Conservation (phyloP, 2,797 vertebrate species). For the Poecilia gillii region DNA sequence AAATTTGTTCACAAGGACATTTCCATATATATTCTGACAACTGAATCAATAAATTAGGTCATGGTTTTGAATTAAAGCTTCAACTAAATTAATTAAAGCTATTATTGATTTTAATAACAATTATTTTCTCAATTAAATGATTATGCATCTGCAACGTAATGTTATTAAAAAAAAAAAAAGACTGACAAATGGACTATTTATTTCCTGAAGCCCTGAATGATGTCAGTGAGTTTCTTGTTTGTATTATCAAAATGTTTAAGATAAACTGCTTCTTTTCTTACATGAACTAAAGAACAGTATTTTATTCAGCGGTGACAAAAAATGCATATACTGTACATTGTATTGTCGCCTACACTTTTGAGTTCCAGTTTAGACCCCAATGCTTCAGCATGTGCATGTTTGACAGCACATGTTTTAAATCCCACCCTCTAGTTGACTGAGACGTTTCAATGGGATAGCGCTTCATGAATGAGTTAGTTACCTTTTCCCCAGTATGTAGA, state of each 20-base stretch:
- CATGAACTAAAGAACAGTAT: neutral
- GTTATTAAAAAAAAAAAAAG: slow-evolving; percentile 9
- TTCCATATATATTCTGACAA: neutral
- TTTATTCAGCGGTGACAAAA: neutral
- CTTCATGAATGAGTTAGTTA: too few species aligned
- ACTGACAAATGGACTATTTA: slow-evolving; percentile 7
- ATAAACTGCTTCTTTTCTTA: neutral
- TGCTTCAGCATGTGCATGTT: neutral
- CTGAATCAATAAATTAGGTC: slow-evolving; percentile 13
- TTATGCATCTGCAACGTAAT: slow-evolving; percentile 5
- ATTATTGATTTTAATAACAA: slow-evolving; percentile 13
- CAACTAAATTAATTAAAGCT: slow-evolving; percentile 26
- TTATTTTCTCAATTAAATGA: slow-evolving; percentile 22
- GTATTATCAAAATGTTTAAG: neutral
- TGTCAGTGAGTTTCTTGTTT: slow-evolving; percentile 6
- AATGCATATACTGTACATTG: neutral
- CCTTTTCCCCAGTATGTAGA: too few species aligned
- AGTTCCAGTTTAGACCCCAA: neutral
- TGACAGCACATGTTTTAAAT: neutral
- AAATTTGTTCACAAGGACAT: neutral
- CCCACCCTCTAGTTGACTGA: neutral
- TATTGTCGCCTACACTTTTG: neutral
- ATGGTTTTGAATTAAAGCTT: slow-evolving; percentile 8
- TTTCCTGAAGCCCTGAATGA: slow-evolving; percentile 3
- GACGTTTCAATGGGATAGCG: neutral